phyloP scores from a whole-genome alignment of 2,797 vertebrate species.

The Clarias platycephalus region DNA sequence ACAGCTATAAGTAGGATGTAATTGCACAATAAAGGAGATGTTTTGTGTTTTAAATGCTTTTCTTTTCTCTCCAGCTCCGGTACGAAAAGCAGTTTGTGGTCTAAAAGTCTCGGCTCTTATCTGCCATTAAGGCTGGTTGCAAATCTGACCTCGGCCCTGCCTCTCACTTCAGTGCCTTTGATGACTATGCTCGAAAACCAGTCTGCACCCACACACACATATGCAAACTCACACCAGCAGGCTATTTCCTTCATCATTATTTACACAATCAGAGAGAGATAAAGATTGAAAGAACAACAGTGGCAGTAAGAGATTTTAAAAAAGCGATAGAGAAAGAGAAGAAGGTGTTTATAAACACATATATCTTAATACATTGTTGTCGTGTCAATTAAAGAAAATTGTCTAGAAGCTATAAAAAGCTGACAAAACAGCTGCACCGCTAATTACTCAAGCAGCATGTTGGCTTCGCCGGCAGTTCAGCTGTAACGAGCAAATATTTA shows the following conservation, averaged over 20 bases:
- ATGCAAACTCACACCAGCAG: background rate
- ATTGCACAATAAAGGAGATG: background rate
- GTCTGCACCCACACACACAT: background rate
- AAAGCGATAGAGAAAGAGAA: background rate
- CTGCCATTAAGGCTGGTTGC: conserved; percentile 35
- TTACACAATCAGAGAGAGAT: conserved; percentile 29
- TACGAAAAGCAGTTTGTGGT: background rate
- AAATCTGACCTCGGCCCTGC: conserved; percentile 26
- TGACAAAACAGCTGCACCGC: background rate
- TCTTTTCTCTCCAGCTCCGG: background rate
- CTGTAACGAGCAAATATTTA: conserved; percentile 36
- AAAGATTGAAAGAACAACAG: background rate
- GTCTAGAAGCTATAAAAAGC: background rate
- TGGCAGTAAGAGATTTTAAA: no score
- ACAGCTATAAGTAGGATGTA: background rate
- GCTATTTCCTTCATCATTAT: conserved; percentile 23
- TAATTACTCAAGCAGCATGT: conserved; percentile 24
- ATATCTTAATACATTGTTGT: background rate
- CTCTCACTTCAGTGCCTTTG: conserved; percentile 28
- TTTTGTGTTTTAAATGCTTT: background rate
- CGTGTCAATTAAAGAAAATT: background rate
- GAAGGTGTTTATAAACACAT: background rate
- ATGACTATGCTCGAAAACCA: conserved; percentile 12
- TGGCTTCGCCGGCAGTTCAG: background rate
- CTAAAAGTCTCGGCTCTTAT: background rate